Evolutionary conservation across 2,888 invertebrate species (phyloP).

Genomic region (Timandra comae): DNA sequence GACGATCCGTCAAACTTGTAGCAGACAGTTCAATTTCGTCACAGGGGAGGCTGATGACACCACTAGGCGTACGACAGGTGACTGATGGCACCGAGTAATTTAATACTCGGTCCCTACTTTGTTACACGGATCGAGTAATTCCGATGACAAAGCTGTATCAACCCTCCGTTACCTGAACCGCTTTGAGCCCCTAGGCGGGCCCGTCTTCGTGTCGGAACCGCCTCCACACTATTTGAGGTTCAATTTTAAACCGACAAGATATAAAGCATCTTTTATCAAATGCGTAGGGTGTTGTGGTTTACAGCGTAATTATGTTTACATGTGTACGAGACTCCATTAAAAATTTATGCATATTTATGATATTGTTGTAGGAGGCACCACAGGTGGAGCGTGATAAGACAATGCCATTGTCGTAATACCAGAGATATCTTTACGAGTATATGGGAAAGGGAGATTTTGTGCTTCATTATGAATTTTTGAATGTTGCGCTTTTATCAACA

Average conservation of each 20-base stretch:
- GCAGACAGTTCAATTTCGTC: slow-evolving; percentile 33
- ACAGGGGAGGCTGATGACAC: slow-evolving; percentile 27
- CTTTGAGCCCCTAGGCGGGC: slow-evolving; percentile 9
- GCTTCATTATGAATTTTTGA: no score
- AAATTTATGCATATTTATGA: slow-evolving; percentile 19
- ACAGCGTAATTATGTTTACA: slow-evolving; percentile 25
- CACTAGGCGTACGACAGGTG: slow-evolving; percentile 32
- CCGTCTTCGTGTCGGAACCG: slow-evolving; percentile 14
- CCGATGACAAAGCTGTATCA: slow-evolving; percentile 45
- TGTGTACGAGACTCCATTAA: slow-evolving; percentile 15
- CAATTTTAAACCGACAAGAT: slow-evolving; percentile 27
- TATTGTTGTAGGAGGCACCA: slow-evolving; percentile 9
- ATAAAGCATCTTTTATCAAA: slow-evolving; percentile 22
- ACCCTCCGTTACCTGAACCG: slow-evolving; percentile 26
- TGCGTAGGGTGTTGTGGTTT: slow-evolving; percentile 23
- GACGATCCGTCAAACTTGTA: slow-evolving; percentile 17
- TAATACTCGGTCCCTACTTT: slow-evolving; percentile 40
- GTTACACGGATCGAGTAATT: slow-evolving; percentile 45
- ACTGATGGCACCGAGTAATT: slow-evolving; percentile 41
- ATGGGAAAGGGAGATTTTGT: slow-evolving; percentile 12
- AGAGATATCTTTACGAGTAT: slow-evolving; percentile 3
- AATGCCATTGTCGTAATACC: no score
- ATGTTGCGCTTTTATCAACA: no score
- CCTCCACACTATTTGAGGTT: slow-evolving; percentile 15
- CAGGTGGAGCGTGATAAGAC: slow-evolving; percentile 11